Conservation (phyloP, 1,140 invertebrate genomes). For the Propsilocerus akamusi region DNA sequence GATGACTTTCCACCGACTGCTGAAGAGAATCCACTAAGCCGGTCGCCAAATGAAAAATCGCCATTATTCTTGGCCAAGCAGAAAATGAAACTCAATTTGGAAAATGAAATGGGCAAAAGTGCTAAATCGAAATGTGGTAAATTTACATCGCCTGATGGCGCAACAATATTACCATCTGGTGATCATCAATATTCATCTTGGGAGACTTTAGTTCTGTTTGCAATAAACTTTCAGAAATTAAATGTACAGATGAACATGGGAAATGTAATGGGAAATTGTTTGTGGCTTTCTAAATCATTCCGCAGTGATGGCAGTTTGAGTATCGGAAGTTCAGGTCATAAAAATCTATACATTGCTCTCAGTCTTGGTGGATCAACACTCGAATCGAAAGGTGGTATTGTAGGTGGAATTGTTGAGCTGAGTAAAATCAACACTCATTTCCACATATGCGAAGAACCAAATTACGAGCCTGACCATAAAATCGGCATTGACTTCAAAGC, state of each 20-base stretch:
- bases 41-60: background rate
- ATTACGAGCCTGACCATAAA: conserved; percentile 74
- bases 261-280: conserved; percentile 85
- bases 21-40: background rate
- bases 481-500: conserved; percentile 69
- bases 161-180: conserved; percentile 18
- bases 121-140: conserved; percentile 28
- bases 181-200: conserved; percentile 43
- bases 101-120: conserved; percentile 26
- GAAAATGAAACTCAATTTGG: conserved; percentile 31
- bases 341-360: conserved; percentile 78
- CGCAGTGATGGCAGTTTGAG: conserved; percentile 77
- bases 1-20: conserved; percentile 8
- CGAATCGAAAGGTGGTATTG: conserved; percentile 90
- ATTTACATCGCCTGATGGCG: conserved; percentile 17
- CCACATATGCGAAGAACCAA: conserved; percentile 74
- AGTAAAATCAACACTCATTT: conserved; percentile 77
- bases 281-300: conserved; percentile 80
- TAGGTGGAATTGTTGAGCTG: conserved; percentile 84
- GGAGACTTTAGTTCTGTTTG: conserved; percentile 91
- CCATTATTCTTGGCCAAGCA: conserved; percentile 9
- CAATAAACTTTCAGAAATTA: conserved; percentile 83
- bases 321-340: conserved; percentile 85
- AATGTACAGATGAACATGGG: conserved; percentile 99
- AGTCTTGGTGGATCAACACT: conserved; percentile 77